phyloP scores from a whole-genome alignment of 2,113 vertebrate genomes.

The Chascanopsetta lugubris region DNA sequence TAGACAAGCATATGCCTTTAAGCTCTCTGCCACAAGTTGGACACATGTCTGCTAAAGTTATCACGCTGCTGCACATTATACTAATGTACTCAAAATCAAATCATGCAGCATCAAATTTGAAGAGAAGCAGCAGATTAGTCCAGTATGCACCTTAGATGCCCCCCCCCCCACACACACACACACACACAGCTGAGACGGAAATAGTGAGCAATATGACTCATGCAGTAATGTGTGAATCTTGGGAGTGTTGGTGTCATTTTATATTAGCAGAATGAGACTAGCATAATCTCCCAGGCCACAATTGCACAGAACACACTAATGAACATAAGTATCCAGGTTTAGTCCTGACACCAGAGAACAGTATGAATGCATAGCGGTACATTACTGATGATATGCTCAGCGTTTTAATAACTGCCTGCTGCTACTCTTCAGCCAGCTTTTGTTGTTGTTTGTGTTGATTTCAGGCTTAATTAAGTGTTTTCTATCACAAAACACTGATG shows the following conservation, averaged over 20 bases:
- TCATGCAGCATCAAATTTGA: too few relatives aligned
- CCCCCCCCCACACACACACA: not conserved
- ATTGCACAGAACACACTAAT: conserved; percentile 38
- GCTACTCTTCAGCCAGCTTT: not conserved
- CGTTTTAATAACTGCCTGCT: conserved; percentile 16
- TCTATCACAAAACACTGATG: too few relatives aligned
- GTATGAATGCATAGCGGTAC: conserved; percentile 12
- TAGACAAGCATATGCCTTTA: too few relatives aligned
- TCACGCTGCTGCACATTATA: too few relatives aligned
- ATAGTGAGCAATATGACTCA: conserved; percentile 67
- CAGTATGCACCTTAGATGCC: too few relatives aligned
- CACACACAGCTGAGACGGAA: conserved; percentile 42
- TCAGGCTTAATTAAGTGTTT: not conserved
- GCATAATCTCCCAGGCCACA: conserved; percentile 48
- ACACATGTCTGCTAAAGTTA: too few relatives aligned
- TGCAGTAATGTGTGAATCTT: conserved; percentile 51
- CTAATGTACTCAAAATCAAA: too few relatives aligned
- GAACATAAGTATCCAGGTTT: conserved; percentile 42
- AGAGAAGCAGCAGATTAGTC: too few relatives aligned
- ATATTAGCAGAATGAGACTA: conserved; percentile 46
- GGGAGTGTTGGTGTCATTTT: conserved; percentile 57
- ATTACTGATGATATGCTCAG: conserved; percentile 18
- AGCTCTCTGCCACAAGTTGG: too few relatives aligned
- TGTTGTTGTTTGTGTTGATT: conserved; percentile 3
- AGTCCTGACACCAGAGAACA: conserved; percentile 32